These are phyloP conservation scores for Heliconius melpomene DNA, from an alignment of 1,140 invertebrate species.

Conservation along the genomic window DNA sequence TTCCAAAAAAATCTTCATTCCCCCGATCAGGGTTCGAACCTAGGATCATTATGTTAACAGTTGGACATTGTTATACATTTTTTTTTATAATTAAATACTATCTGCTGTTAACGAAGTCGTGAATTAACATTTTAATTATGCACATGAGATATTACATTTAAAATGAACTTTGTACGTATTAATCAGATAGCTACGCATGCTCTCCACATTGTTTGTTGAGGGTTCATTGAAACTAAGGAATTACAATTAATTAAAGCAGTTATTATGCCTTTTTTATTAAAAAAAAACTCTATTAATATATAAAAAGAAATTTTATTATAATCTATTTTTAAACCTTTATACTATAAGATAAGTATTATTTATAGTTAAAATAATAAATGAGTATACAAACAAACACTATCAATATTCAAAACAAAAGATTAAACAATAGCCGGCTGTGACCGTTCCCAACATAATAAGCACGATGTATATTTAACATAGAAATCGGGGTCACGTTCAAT, in stretches of 20 bases:
- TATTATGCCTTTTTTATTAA: not conserved
- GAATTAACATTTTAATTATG: not conserved
- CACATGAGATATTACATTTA: not conserved
- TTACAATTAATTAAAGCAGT: not conserved
- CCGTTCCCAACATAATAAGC: not conserved
- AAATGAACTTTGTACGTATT: not conserved
- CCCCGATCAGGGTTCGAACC: too few species aligned
- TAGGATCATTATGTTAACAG: too few species aligned
- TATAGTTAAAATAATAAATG: too few species aligned
- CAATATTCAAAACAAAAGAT: slow-evolving; percentile 20
- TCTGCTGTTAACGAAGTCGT: too few species aligned
- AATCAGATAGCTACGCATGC: not conserved
- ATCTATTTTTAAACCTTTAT: not conserved
- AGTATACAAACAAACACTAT: slow-evolving; percentile 23
- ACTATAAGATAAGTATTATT: too few species aligned
- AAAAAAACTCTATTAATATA: not conserved
- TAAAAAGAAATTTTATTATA: not conserved
- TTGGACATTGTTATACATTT: too few species aligned
- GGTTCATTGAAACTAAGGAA: slow-evolving; percentile 2
- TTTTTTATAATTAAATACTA: too few species aligned
- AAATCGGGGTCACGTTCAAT: slow-evolving; percentile 71
- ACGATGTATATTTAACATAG: slow-evolving; percentile 44
- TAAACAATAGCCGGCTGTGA: not conserved
- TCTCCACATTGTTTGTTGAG: not conserved
- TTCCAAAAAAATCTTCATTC: too few species aligned